Conservation (phyloP, 2,888 invertebrate species). For the Euplexia lucipara region DNA sequence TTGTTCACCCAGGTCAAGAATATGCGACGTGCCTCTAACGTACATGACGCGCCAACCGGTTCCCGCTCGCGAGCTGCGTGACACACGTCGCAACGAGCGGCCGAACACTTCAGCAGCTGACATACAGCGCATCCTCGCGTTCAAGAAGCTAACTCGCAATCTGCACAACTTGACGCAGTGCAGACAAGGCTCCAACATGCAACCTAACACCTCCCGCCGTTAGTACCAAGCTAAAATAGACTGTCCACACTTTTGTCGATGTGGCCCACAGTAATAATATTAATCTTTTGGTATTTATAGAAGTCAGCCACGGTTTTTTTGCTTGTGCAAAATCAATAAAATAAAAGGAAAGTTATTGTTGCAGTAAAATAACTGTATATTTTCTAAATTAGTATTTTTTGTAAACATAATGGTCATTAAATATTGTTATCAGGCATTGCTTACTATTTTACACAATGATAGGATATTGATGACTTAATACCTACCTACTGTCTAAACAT, state of each 20-base stretch:
- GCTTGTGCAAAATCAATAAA: too few relatives aligned
- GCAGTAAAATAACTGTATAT: too few relatives aligned
- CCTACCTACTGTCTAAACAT: too few relatives aligned
- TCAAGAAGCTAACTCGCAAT: slow-evolving; percentile 70
- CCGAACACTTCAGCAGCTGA: slow-evolving; percentile 48
- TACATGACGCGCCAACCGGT: slow-evolving; percentile 43
- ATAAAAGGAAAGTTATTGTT: too few relatives aligned
- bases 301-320: too few relatives aligned
- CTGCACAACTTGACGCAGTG: slow-evolving; percentile 51
- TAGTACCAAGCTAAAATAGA: slow-evolving; percentile 18
- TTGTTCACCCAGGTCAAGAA: slow-evolving; percentile 34
- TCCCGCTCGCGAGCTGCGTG: slow-evolving; percentile 31
- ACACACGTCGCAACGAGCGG: slow-evolving; percentile 50
- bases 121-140: slow-evolving; percentile 71
- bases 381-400: too few relatives aligned
- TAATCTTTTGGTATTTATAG: too few relatives aligned
- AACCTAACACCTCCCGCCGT: slow-evolving; percentile 55
- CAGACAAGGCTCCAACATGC: slow-evolving; percentile 28
- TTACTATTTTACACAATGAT: too few relatives aligned
- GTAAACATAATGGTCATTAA: too few relatives aligned
- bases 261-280: too few relatives aligned
- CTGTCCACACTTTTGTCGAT: not conserved
- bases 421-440: too few relatives aligned
- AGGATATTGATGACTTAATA: too few relatives aligned
- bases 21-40: slow-evolving; percentile 33